Conservation (phyloP, 2,113 vertebrate species). For the Trogon surrucura region DNA sequence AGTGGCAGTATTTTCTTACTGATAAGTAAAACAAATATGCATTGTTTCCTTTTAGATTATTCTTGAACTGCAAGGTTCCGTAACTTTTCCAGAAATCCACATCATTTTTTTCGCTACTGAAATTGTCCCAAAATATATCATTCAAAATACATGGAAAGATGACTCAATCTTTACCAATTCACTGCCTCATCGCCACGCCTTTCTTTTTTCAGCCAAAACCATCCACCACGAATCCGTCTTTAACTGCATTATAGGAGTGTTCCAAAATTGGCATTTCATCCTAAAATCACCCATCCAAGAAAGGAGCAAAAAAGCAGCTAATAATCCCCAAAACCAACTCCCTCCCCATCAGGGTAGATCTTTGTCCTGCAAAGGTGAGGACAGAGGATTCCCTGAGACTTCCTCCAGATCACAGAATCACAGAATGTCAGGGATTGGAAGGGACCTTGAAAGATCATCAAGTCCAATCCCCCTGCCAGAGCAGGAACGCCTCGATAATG, state of each 20-base stretch:
- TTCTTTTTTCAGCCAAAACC: not conserved
- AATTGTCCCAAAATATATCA: not conserved
- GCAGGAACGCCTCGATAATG: no score
- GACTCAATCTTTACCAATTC: not conserved
- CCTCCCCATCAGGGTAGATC: no score
- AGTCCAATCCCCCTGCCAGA: no score
- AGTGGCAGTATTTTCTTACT: not conserved
- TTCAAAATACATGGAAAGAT: not conserved
- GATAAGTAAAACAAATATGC: not conserved
- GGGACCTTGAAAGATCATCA: no score
- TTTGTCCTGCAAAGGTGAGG: not conserved
- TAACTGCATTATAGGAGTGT: not conserved
- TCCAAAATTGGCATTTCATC: not conserved
- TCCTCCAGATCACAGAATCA: no score
- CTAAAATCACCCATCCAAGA: not conserved
- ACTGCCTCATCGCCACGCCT: not conserved
- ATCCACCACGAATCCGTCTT: not conserved
- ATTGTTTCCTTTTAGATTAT: not conserved
- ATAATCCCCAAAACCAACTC: not conserved
- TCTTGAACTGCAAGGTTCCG: not conserved
- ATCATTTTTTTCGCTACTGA: not conserved
- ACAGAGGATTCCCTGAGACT: not conserved
- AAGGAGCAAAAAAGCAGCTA: not conserved
- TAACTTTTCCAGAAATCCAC: not conserved
- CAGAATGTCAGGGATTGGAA: no score